Conservation (phyloP, 35 echinoderm and acorn worm species). For the Diadema setosum region DNA sequence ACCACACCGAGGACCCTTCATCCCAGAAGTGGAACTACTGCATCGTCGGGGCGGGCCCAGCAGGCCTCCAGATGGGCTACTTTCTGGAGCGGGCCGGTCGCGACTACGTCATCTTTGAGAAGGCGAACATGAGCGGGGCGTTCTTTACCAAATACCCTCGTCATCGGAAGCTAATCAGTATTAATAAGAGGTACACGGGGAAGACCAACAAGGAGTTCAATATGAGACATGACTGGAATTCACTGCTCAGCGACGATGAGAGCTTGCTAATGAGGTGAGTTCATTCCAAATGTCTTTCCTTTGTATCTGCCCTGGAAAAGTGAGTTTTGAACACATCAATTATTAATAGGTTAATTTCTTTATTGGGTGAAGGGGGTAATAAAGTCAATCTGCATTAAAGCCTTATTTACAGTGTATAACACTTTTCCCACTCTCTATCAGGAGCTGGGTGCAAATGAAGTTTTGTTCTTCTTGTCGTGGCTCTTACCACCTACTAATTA, state of each 20-base stretch:
- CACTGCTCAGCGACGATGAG: conserved; percentile 91
- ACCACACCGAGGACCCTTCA: not conserved
- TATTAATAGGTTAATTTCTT: too few relatives aligned
- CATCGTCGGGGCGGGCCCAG: conserved; percentile 84
- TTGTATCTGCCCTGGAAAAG: too few relatives aligned
- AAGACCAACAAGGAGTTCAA: conserved; percentile 99
- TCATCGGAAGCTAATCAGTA: conserved; percentile 91
- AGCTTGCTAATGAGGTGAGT: conserved; percentile 82
- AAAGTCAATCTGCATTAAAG: too few relatives aligned
- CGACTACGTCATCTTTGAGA: conserved; percentile 88
- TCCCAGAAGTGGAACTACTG: conserved; percentile 58
- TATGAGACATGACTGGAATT: conserved; percentile 96
- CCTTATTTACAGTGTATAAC: too few relatives aligned
- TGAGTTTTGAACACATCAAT: too few relatives aligned
- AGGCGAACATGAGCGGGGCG: conserved; percentile 65
- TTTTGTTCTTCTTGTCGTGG: too few relatives aligned
- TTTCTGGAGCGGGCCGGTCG: conserved; percentile 71
- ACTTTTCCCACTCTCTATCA: too few relatives aligned
- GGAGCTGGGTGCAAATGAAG: too few relatives aligned
- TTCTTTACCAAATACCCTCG: conserved; percentile 84
- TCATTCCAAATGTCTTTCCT: not conserved
- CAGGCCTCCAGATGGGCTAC: conserved; percentile 94
- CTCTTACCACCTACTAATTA: too few relatives aligned
- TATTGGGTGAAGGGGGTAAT: too few relatives aligned
- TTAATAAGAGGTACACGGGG: conserved; percentile 93